Conservation (phyloP, 2,888 invertebrate species). For the Plebejus argus region DNA sequence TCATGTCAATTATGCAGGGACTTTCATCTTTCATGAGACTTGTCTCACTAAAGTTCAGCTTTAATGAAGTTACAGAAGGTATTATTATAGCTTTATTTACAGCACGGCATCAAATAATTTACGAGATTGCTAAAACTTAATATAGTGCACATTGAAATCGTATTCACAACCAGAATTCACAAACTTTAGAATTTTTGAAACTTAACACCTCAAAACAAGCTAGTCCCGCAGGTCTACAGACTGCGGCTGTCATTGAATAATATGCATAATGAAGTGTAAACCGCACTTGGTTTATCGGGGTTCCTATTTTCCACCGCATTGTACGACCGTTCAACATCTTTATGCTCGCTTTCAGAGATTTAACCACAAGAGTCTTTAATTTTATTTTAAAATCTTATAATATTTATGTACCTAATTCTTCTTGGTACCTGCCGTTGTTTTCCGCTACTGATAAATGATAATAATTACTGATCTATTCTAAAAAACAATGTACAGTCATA, state of each 20-base stretch:
- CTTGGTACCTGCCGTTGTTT: not conserved
- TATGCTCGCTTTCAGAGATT: not conserved
- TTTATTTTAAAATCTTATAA: not conserved
- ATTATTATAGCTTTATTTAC: not conserved
- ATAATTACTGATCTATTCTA: not conserved
- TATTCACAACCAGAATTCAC: not conserved
- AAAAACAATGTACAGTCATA: not conserved
- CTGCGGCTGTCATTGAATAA: slow-evolving; percentile 42
- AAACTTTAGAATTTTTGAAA: no score
- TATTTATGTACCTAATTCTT: not conserved
- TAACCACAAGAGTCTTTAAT: not conserved
- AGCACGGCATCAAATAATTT: not conserved
- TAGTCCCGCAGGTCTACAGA: no score
- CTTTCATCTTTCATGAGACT: not conserved
- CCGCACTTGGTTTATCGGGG: slow-evolving; percentile 37
- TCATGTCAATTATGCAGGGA: not conserved
- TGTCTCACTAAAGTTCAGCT: not conserved
- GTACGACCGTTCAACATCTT: not conserved
- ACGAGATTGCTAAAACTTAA: not conserved
- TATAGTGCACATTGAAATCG: not conserved
- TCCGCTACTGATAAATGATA: not conserved
- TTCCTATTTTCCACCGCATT: slow-evolving; percentile 10
- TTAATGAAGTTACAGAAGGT: not conserved
- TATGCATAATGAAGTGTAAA: slow-evolving; percentile 44
- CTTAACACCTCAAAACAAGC: no score